Conservation (phyloP, 2,888 invertebrate species). For the Philonicus albiceps region DNA sequence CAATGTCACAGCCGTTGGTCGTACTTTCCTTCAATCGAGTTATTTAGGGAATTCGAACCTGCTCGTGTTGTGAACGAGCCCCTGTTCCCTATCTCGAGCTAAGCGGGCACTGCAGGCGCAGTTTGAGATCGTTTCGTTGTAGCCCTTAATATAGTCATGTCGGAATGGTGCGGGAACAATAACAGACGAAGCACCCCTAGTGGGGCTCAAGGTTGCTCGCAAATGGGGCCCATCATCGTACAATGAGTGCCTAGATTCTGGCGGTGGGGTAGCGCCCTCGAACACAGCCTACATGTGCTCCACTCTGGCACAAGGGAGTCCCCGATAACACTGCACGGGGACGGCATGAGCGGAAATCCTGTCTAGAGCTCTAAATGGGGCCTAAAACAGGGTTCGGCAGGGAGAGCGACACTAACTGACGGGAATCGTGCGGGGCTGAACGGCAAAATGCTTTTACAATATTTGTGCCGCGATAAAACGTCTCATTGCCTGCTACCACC, state of each 20-base stretch:
- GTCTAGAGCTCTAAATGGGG: constrained; percentile 2
- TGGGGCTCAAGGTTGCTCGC: neutral
- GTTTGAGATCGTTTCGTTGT: constrained; percentile 2
- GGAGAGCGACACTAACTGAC: constrained; percentile 5
- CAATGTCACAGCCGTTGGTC: neutral
- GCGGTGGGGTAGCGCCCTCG: neutral
- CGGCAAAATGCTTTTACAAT: constrained; percentile 19
- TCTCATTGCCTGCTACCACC: neutral
- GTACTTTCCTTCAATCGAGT: neutral
- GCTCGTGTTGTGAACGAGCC: neutral
- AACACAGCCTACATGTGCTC: constrained; percentile 20
- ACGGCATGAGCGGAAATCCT: neutral
- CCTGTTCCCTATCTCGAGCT: neutral
- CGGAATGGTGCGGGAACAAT: neutral
- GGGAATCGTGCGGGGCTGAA: neutral
- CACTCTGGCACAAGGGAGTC: neutral
- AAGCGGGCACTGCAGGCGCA: neutral
- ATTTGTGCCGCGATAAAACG: constrained; percentile 10
- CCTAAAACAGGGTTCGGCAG: neutral
- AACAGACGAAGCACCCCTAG: neutral
- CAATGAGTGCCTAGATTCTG: constrained; percentile 10
- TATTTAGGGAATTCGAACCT: neutral
- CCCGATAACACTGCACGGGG: neutral
- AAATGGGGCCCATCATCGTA: constrained; percentile 14
- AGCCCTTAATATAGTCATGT: constrained; percentile 20